Evolutionary conservation across 1,140 invertebrate genomes (phyloP).

Genomic region (Stegodyphus mimosarum): DNA sequence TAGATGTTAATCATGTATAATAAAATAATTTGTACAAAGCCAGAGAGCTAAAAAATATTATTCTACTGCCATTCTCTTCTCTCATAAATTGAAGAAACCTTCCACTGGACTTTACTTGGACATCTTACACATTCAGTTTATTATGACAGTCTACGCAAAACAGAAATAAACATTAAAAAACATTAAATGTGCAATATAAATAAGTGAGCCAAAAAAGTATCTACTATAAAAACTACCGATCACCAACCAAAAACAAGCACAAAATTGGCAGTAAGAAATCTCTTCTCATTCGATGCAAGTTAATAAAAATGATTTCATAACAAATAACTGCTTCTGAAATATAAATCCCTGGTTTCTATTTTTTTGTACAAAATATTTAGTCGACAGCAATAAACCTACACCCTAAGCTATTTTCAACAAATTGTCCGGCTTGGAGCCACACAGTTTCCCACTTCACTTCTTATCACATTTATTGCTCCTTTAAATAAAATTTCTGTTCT

Average conservation of each 20-base stretch:
- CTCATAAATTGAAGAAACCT: neutral
- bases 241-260: conserved; percentile 56
- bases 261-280: conserved; percentile 58
- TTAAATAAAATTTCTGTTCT: neutral
- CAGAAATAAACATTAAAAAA: conserved; percentile 49
- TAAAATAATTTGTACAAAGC: conserved; percentile 59
- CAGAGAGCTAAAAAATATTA: conserved; percentile 55
- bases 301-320: conserved; percentile 46
- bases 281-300: conserved; percentile 16
- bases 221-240: conserved; percentile 55
- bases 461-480: conserved; percentile 55
- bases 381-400: conserved; percentile 41
- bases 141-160: conserved; percentile 35
- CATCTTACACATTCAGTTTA: neutral
- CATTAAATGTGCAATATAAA: conserved; percentile 59
- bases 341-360: conserved; percentile 41
- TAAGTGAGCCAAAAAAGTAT: conserved; percentile 56
- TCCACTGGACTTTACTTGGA: neutral
- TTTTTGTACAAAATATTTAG: conserved; percentile 58
- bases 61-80: neutral
- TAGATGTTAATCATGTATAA: conserved; percentile 39
- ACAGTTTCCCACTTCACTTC: neutral
- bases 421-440: conserved; percentile 11
- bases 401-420: conserved; percentile 33
- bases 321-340: conserved; percentile 41